Evolutionary conservation across 2,888 invertebrate genomes (phyloP), one percentile per base, ranked within the genome.

Genomic region (Malthinus flaveolus): DNA sequence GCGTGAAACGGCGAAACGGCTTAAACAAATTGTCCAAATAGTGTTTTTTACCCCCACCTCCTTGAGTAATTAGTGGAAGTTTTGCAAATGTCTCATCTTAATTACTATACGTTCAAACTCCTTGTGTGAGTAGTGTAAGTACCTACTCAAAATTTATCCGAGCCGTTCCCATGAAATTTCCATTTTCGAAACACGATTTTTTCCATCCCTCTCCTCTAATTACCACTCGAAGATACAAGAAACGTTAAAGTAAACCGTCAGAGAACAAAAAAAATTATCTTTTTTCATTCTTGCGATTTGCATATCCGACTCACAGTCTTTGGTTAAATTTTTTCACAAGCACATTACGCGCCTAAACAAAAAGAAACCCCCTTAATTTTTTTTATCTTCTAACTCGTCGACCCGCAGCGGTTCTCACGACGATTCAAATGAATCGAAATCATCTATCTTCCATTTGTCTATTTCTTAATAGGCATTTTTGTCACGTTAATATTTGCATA

Each of bases 381-480:
- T 62, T 63, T 60, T 59, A 58, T 63, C 61, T 61, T 36, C 13
- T n/a, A 46, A 47, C 49, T 46, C 35, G 23, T 37, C 7, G 32
- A 56, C 56, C 61, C 57, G 57, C 52, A 50, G 61, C 61, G 56
- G 61, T 68, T 68, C 68, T 68, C 68, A 68, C 68, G 68, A 54
- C 57, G 61, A 56, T 54, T 61, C 56, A 56, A 56, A 51, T 56
- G 60, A 60, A 68, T 58, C 61, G 51, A 58, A 58, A 63, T 61
- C 64, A 68, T 68, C 66, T 64, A 68, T 68, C 68, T 68, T 67
- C 63, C 65, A 58, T 68, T 68, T 68, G 68, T 68, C 66, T 68
- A 64, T 66, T 62, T 57, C 50, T 59, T 68, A 68, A 68, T 68
- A 66, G 66, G 61, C 65, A 66, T 66, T 66, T 66, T 63, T 63